Evolutionary conservation across 30 jellyfish, hydroid and myxozoan genomes (phyloP).

Genomic region (Clytia hemisphaerica): DNA sequence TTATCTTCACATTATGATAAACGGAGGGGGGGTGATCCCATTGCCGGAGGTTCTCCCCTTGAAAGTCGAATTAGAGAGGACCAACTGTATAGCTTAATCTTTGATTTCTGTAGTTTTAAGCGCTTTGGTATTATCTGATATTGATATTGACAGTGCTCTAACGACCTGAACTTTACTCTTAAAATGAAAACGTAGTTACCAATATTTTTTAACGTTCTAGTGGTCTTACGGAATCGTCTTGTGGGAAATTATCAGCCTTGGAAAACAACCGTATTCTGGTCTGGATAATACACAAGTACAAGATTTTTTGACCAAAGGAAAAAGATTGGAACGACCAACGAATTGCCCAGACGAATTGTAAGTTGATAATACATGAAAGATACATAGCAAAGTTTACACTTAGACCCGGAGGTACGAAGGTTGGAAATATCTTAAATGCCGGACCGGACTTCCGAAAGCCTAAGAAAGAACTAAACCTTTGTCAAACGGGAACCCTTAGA

Average conservation of each 20-base stretch:
- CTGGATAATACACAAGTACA: slow-evolving; percentile 51
- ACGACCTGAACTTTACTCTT: no score
- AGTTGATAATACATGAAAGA: slow-evolving; percentile 14
- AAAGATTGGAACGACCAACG: slow-evolving; percentile 60
- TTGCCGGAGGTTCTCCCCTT: not conserved
- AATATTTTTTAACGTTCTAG: slow-evolving; percentile 36
- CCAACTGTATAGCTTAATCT: not conserved
- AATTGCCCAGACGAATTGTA: slow-evolving; percentile 89
- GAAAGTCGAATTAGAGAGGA: not conserved
- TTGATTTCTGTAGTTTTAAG: not conserved
- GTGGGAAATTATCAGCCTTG: slow-evolving; percentile 87
- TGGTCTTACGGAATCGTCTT: slow-evolving; percentile 85
- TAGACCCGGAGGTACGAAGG: not conserved
- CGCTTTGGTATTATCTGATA: no score
- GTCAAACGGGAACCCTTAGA: no score
- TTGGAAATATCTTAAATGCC: no score
- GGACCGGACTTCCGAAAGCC: no score
- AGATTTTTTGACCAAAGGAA: slow-evolving; percentile 43
- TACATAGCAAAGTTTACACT: not conserved
- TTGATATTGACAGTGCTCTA: no score
- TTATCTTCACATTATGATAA: no score
- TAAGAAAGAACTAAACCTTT: no score
- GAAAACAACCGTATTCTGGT: slow-evolving; percentile 90
- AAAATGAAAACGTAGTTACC: no score
- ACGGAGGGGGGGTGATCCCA: not conserved